Base-by-base conservation (phyloP, 2,888 invertebrate species). In the Hedya salicella region DNA sequence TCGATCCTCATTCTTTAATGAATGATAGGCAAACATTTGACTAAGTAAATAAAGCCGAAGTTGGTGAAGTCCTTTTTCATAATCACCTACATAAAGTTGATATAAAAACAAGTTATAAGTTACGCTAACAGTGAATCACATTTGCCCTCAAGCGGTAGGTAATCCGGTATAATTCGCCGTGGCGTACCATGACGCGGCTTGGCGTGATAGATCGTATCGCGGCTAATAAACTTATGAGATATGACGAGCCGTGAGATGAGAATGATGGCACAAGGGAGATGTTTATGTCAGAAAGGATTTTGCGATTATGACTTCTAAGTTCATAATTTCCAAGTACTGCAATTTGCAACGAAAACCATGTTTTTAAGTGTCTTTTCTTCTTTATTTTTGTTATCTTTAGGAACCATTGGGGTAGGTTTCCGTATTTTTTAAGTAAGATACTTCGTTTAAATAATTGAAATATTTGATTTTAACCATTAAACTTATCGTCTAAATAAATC, bases 81-180 rank as follows among this genome's bases (percentile, higher is more conserved):
- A 25, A n/a, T 6, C 25, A 25, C 6, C 25, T 6, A 25, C 4
- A 30, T 16, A 44, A 14, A 40, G 2, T 42, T 42, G 3, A 42
- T 44, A 13, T 8, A 11, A 62, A 36, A 19, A 48, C 17, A 52
- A 14, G 2, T 9, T 30, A 19, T 14, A 46, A 44, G 36, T 39
- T 36, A 70, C 64, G 62, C 68, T 77, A 72, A 71, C 67, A 70
- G 59, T 62, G 69, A 73, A 78, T 77, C 48, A 78, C 76, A 60
- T 42, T 49, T 52, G 52, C 39, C 60, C 65, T 59, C 61, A 59
- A 57, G 68, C 66, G 60, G 30, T 39, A 17, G 65, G 50, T 69
- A 67, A 70, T 71, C 70, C 68, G 65, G 68, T 71, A 69, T 74
- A 73, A 74, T 73, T 66, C 70, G 69, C 52, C 40, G 19, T 57